Evolutionary conservation across 2,113 vertebrate genomes (phyloP).

Genomic region (Camelus bactrianus): DNA sequence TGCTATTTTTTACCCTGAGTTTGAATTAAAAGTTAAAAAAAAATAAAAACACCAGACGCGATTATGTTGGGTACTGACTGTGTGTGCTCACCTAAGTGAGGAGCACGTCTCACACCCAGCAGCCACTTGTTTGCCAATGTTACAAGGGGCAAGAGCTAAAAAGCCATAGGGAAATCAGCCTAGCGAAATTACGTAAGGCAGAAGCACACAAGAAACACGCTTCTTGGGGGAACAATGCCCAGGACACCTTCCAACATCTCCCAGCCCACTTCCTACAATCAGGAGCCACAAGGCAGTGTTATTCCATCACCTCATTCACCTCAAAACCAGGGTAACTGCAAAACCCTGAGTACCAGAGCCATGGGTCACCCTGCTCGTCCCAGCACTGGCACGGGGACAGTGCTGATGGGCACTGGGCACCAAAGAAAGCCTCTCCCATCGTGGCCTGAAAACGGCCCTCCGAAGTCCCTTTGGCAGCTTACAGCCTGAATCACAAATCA

Average conservation of each 20-base stretch:
- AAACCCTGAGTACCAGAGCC: background rate
- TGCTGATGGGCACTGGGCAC: background rate
- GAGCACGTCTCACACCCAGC: fast-evolving
- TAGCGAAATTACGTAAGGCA: too few relatives aligned
- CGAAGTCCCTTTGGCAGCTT: background rate
- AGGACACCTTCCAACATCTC: background rate
- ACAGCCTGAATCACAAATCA: background rate
- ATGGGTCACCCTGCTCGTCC: too few relatives aligned
- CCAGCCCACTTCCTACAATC: fast-evolving
- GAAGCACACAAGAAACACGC: fast-evolving
- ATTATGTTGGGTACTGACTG: too few relatives aligned
- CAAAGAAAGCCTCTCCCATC: background rate
- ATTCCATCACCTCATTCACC: fast-evolving
- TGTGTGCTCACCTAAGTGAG: fast-evolving
- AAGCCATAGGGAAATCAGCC: background rate
- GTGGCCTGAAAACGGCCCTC: background rate
- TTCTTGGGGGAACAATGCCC: fast-evolving
- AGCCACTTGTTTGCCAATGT: background rate
- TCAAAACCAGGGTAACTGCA: background rate
- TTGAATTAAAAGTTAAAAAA: background rate
- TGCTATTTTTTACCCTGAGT: background rate
- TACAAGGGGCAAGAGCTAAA: background rate
- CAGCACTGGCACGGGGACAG: fast-evolving
- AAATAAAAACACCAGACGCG: background rate
- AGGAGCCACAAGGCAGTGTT: background rate